A percentile compares a stretch with the other conserved stretches of the same genome.
Evolutionary conservation across 2,888 invertebrate species (phyloP).

Genomic region (Blomia tropicalis): DNA sequence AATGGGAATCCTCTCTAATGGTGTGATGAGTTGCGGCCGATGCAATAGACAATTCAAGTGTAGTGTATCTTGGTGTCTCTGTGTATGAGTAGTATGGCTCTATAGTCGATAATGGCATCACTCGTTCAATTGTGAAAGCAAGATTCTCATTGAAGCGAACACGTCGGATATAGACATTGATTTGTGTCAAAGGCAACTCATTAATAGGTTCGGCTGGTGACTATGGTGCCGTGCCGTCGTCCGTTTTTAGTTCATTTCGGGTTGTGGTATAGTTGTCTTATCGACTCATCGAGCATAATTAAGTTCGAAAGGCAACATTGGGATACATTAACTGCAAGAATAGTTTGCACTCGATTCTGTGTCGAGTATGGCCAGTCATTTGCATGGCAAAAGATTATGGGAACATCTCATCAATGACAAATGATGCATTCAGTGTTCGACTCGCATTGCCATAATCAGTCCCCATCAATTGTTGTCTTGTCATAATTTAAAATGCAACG

Average conservation of each 20-base stretch:
- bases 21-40: no score
- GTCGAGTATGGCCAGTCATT: not conserved
- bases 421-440: not conserved
- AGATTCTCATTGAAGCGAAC: not conserved
- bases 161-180: not conserved
- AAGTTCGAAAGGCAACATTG: not conserved
- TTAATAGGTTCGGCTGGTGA: not conserved
- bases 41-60: no score
- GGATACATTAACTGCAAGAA: no score
- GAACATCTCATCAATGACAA: not conserved
- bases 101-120: no score
- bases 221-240: no score
- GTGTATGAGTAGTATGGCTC: no score
- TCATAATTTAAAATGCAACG: constrained; percentile 2
- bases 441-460: not conserved
- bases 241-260: no score
- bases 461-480: constrained; percentile 13
- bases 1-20: no score
- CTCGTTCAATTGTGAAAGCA: no score
- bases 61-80: no score
- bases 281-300: not conserved
- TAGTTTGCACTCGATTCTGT: not conserved
- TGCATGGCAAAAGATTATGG: not conserved
- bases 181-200: not conserved
- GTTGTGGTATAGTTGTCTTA: not conserved